A percentile compares a stretch with the other conserved stretches of the same genome.
Conservation (phyloP, 2,888 invertebrate genomes). For the Cryptus armator region DNA sequence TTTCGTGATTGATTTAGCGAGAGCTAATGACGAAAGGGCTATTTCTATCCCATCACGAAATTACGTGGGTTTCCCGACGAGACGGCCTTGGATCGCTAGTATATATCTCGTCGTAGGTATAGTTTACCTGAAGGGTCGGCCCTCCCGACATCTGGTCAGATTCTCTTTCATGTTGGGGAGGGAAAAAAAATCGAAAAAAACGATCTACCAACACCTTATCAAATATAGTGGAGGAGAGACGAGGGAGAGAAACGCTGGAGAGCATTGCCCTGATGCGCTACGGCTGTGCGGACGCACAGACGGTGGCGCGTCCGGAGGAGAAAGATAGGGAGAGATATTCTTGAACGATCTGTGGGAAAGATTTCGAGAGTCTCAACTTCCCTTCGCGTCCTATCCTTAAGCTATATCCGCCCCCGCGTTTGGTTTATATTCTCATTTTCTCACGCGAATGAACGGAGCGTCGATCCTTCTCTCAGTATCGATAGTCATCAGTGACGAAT, state of each 20-base stretch:
- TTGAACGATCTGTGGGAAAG: conserved; percentile 70
- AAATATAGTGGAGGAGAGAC: conserved; percentile 73
- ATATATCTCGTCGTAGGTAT: conserved; percentile 45
- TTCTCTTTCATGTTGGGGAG: conserved; percentile 81
- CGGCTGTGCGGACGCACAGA: conserved; percentile 61
- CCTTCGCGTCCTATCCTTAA: conserved; percentile 56
- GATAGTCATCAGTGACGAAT: conserved; percentile 54
- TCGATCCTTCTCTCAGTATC: conserved; percentile 27
- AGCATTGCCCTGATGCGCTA: conserved; percentile 54
- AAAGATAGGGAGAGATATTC: conserved; percentile 51
- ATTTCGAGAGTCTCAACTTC: conserved; percentile 68
- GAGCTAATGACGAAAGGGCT: conserved; percentile 79
- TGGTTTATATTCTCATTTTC: conserved; percentile 62
- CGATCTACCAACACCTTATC: conserved; percentile 76
- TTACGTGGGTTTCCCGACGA: conserved; percentile 55
- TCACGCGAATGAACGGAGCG: conserved; percentile 60
- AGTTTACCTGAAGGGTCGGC: conserved; percentile 66
- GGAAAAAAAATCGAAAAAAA: conserved; percentile 55
- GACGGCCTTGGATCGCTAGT: conserved; percentile 21
- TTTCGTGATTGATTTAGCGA: conserved; percentile 80
- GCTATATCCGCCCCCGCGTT: conserved; percentile 67
- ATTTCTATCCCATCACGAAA: conserved; percentile 75
- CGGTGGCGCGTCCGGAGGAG: conserved; percentile 55
- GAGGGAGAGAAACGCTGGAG: conserved; percentile 35
- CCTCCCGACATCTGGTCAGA: conserved; percentile 83